Evolutionary conservation across 2,888 invertebrate genomes (phyloP), one percentile per base, ranked within the genome.

Genomic region (Baronia brevicornis): DNA sequence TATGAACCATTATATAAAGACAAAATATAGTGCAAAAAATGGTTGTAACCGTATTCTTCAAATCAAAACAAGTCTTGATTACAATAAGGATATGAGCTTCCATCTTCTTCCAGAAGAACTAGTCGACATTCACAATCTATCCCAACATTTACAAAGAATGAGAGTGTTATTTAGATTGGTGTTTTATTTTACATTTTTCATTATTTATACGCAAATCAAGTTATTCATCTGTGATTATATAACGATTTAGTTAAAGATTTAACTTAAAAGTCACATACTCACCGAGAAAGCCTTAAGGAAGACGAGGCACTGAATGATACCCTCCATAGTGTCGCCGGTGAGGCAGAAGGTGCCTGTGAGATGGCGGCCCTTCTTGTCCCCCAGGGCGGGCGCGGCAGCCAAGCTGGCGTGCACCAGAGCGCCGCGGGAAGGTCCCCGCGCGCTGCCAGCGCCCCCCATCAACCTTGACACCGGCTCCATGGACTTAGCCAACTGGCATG

Each of bases 241-340:
- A 36, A 36, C 33, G n/a, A n/a, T n/a, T n/a, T n/a, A n/a, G n/a
- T n/a, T 33, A 26, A 2, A 19, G 19, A n/a, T n/a, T n/a, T n/a
- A 19, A 19, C 7, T 19, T 4, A 20, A 9, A 11, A 33, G 18
- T 27, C 22, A 8, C 28, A 33, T 18, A 87, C 94, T 92, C 87
- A 95, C 95, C 92, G 94, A 94, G 73, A 95, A 95, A 20, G 95
- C 95, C 79, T 95, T 95, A 65, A 95, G 89, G 85, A 95, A 95
- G 56, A 95, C 95, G 59, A 95, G 88, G 72, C 95, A 95, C 85
- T 95, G 95, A 66, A 95, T 94, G 64, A 95, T 95, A 53, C 94
- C 95, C 68, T 95, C 95, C 94, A 95, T 95, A 39, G 95, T 95
- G 78, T 95, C 95, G 32, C 95, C 95, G 25, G 94, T 93, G 39